Evolutionary conservation across 2,888 invertebrate species (phyloP), one percentile per base, ranked within the genome.

Genomic region (Odontothrips loti): DNA sequence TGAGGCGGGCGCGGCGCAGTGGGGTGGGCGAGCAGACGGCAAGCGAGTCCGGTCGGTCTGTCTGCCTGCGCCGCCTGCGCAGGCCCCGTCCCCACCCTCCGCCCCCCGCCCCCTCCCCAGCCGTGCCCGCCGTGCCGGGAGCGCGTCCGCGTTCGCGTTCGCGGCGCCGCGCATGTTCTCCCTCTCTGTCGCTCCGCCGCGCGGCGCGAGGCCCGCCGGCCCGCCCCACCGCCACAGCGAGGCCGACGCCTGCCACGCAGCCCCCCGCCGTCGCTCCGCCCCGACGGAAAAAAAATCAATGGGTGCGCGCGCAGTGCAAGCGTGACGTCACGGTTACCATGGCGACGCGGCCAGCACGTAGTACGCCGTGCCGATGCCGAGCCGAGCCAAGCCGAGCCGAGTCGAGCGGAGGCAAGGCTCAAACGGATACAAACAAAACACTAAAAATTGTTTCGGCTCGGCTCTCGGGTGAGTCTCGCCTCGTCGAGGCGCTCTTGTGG

Each of bases 231-330:
- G 68, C n/a, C 23, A 4, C 3, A 6, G 34, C 34, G 34, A 43
- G 34, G 34, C 34, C 34, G 34, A 43, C 17, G 58, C 58, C 58
- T 20, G 58, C 58, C 20, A 75, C 68, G 68, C 68, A 27, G 12
- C 68, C 23, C 15, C 68, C 68, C 68, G 27, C 27, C 68, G 58
- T 75, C 68, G 23, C 68, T n/a, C 68, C 27, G 68, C 68, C 27
- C 68, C 68, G 68, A 75, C 68, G 68, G 68, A 75, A 75, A 75
- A 68, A 75, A 75, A 75, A 75, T 75, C 68, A 75, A 75, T 75
- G 68, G 68, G 23, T 23, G 68, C 68, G 68, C 27, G 68, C 68
- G 68, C 68, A 75, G 68, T 27, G 68, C 68, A 27, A 12, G 11
- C 68, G 68, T 75, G 68, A 75, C 68, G 68, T 75, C 68, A 75